Base-by-base conservation (phyloP, 1,140 invertebrate genomes). In the Chionoecetes opilio region DNA sequence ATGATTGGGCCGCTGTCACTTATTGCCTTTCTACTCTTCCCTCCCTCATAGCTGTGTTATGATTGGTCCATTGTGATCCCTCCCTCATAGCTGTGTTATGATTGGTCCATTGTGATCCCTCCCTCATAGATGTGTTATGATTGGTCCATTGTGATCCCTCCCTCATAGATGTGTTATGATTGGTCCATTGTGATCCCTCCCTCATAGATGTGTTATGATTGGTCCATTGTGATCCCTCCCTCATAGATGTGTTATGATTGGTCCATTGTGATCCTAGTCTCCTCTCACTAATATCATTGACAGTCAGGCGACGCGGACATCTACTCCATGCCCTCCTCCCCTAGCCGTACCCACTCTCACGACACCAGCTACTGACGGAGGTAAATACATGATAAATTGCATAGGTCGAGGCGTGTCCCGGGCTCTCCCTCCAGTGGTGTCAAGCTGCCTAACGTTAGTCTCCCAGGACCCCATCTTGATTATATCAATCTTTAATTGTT, bases 401-500 rank as follows among this genome's bases (percentile, higher is more conserved):
- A 9, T n/a, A 88, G 34, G 29, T 88, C 35, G 41, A 93, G 21
- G 21, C 85, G 32, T 91, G 82, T 86, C 29, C 46, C 82, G 82
- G 82, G 41, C 91, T 86, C 82, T 91, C 38, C 35, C 29, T 29
- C 53, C 82, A 87, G 90, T 92, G 46, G 84, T 26, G 21, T 41
- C 53, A 87, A 75, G 90, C 90, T 41, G 46, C 31, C 84, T 91
- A 95, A 82, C 82, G 53, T 38, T 84, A 90, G 53, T 82, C 32
- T 89, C 53, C 53, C 34, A 75, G 38, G n/a, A 34, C 82, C 41
- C 93, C 89, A 37, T 91, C 88, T 94, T 91, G 91, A 90, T 95
- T 95, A 95, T 87, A 95, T 87, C 53, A 91, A 92, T 92, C 89
- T 95, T 95, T 95, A 90, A 95, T 95, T 92, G 94, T 95, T 95